Evolutionary conservation across 2,113 vertebrate genomes (phyloP), one percentile per base, ranked within the genome.

Genomic region (Menura novaehollandiae): DNA sequence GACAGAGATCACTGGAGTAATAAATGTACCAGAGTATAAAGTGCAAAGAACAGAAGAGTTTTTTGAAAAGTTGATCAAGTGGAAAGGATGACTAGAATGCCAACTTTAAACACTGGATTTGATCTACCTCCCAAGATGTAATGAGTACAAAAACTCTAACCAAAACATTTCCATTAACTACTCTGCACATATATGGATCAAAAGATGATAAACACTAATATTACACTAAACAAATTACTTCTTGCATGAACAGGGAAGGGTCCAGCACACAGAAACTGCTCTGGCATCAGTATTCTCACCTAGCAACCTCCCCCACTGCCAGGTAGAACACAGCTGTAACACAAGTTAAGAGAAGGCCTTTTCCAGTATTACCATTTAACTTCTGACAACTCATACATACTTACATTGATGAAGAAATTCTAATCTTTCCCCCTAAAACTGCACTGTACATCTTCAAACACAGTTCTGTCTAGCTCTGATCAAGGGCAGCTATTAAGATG

Each of bases 181-280:
- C 7, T 63, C 39, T 68, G 53, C 44, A 47, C 0, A 0, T 30
- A 68, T 53, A 23, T 0, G 0, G 35, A 63, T 18, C 46, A 72
- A 14, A 56, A 52, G 5, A 59, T 24, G 13, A 66, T 13, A 12
- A 64, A 91, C 17, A 30, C 28, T 12, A 67, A 10, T 16, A 47
- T 1, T 37, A 39, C 71, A 72, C 46, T 26, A 33, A 78, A 51
- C 16, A 72, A 60, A 55, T 66, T 35, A 43, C 17, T 67, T 85
- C 21, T 89, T 26, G 10, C 13, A 18, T 5, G 30, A 41, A 28
- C 10, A 85, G 20, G 12, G 26, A 74, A 93, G 20, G 17, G 10
- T 64, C 39, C 56, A 56, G 44, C 71, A 72, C 0, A 33, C 63
- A 88, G 27, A 74, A 77, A 46, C 28, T 68, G 24, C 13, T 79